Conservation (phyloP, 2,113 vertebrate species). For the Atrichornis clamosus region DNA sequence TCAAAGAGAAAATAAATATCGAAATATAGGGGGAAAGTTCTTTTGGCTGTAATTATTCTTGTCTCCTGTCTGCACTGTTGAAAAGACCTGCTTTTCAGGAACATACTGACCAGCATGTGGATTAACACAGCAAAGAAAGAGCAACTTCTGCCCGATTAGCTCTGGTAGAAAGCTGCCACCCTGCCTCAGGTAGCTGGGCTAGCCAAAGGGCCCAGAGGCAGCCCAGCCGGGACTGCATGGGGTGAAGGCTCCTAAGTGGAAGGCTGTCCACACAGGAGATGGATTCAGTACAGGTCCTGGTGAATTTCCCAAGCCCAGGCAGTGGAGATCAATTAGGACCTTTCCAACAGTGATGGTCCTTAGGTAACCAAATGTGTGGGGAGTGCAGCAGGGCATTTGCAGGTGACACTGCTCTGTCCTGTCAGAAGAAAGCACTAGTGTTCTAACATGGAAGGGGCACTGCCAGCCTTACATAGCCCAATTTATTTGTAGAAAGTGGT, state of each 20-base stretch:
- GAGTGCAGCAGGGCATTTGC: not conserved
- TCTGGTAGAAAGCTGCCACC: not conserved
- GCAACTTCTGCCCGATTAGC: not conserved
- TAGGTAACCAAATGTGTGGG: not conserved
- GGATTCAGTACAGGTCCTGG: not conserved
- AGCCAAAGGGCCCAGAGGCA: not conserved
- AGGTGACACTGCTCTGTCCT: not conserved
- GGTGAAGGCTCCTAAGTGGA: not conserved
- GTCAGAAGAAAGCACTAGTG: accelerated
- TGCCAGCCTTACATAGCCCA: not conserved
- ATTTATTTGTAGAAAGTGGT: not conserved
- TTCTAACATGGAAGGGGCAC: not conserved
- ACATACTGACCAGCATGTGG: not conserved
- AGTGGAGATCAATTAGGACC: not conserved
- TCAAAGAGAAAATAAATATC: not conserved
- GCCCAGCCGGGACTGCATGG: no score
- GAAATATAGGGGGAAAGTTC: not conserved
- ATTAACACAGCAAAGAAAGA: not conserved
- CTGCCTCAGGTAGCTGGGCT: not conserved
- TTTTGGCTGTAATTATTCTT: not conserved
- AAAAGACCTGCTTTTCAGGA: not conserved
- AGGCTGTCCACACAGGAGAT: not conserved
- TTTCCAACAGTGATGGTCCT: not conserved
- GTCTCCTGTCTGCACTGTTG: not conserved
- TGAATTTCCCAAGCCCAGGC: not conserved